Base-by-base conservation (phyloP, 2,113 vertebrate species). In the Ascaphus truei region DNA sequence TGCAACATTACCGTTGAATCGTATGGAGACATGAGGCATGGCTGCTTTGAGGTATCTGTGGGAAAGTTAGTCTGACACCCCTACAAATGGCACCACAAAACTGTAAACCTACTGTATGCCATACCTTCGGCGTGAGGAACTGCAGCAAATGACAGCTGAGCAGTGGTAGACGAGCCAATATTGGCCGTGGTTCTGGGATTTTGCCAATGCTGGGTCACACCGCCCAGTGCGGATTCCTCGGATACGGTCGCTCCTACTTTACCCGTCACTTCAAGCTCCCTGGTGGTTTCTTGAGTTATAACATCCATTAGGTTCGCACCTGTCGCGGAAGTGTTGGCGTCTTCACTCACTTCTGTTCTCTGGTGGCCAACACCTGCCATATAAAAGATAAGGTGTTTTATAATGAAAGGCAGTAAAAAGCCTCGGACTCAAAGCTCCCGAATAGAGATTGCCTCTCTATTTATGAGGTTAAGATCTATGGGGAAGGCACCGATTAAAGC, bases 281-380 rank as follows among this genome's bases (percentile, higher is more conserved):
- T 33, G 18, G 29, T 69, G 5, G 53, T 12, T 16, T 73, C 71
- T 0, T 78, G 69, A 1, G 62, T 33, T 67, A 77, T 34, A 58
- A 5, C 39, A 34, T 75, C 61, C 5, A 33, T 65, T 41, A 16
- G 48, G 0, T 66, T 74, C 66, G 71, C 66, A 16, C 45, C 7
- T 2, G 81, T 26, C 1, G 74, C 22, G 27, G 76, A 34, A 43
- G 75, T 58, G 59, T 50, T 76, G 13, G 27, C 26, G 48, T 81
- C 79, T 69, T 66, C 75, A 69, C 20, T 47, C 63, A 48, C 31
- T 9, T 73, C 43, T 48, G 73, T 71, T 75, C 71, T 72, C 62
- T 83, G 81, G 73, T 62, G 68, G 36, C 77, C 39, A 30, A 61
- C 71, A 53, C 75, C 89, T 89, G 48, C 57, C 57, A 72, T 47